Evolutionary conservation across 2,888 invertebrate genomes (phyloP), one percentile per base, ranked within the genome.

Genomic region (Andrena minutula): DNA sequence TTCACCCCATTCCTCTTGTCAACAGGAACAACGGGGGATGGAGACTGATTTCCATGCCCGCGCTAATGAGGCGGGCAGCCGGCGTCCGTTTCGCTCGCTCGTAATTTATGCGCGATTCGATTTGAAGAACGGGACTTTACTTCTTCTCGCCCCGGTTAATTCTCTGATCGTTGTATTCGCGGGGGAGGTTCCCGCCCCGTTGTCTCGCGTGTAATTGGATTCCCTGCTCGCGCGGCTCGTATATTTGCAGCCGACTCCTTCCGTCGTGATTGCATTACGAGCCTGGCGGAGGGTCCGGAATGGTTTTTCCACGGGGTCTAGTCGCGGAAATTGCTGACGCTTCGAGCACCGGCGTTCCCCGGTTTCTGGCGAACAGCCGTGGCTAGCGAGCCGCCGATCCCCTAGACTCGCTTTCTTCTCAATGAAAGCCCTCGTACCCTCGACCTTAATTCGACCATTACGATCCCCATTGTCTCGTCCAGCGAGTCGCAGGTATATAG

Each of bases 391-490:
- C 12, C 63, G 51, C 32, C 71, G 63, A 81, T 74, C 69, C 79
- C 76, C 69, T 23, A 79, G 79, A 74, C 71, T 71, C 60, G 69
- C 64, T 69, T 73, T 79, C 79, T 73, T 79, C 70, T 49, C 74
- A 58, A 79, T 64, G 61, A 73, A 79, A 58, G 70, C 58, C 58
- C 73, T 51, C 60, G 71, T 79, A 77, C 66, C 73, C 70, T 82
- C 70, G 79, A 74, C 74, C 79, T 79, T 79, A 71, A 82, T 82
- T 79, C 61, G 74, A 79, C 66, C 61, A 82, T 79, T 79, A 79
- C 79, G 30, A 66, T 70, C 72, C 78, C 80, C 28, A 58, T 61
- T 63, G 69, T 69, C 30, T 68, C 30, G 41, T 32, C 10, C 53
- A 47, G 16, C 53, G 16, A 68, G 47, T 61, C 20, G 26, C 32